A percentile compares a stretch with the other conserved stretches of the same genome.
Evolutionary conservation across 2,888 invertebrate species (phyloP).

Genomic region (Aphelenchoides bicaudatus): DNA sequence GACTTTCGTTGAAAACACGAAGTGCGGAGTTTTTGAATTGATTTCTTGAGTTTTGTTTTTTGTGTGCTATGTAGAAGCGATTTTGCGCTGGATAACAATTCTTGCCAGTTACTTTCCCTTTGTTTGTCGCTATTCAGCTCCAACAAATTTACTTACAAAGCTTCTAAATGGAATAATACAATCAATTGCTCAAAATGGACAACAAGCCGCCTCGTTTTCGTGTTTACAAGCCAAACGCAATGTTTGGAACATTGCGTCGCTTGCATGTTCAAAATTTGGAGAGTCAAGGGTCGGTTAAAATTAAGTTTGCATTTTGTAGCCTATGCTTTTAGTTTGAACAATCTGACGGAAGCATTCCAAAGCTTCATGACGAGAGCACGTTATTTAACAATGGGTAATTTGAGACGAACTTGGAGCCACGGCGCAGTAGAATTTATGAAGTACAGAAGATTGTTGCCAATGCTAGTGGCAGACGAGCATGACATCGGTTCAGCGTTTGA

Average conservation of each 20-base stretch:
- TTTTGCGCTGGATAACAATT: no score
- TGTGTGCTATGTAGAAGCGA: no score
- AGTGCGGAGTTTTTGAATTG: no score
- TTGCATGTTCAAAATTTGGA: slow-evolving; percentile 60
- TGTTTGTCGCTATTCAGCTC: no score
- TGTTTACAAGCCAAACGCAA: slow-evolving; percentile 14
- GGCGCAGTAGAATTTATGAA: slow-evolving; percentile 61
- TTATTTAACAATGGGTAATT: slow-evolving; percentile 57
- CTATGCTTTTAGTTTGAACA: no score
- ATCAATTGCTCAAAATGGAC: not conserved
- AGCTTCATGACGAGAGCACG: slow-evolving; percentile 58
- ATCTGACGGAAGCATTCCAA: slow-evolving; percentile 60
- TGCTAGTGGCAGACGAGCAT: slow-evolving; percentile 56
- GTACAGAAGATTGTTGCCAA: slow-evolving; percentile 58
- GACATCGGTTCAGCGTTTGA: slow-evolving; percentile 46
- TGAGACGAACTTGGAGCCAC: slow-evolving; percentile 60
- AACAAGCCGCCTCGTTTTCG: not conserved
- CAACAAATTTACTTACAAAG: no score
- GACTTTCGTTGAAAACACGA: no score
- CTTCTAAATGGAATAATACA: no score
- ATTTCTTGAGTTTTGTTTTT: no score
- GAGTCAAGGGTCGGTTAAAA: no score
- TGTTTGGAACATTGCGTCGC: slow-evolving; percentile 58
- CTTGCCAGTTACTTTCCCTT: no score
- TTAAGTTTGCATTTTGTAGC: no score